Percentiles rank a stretch among this genome's conserved stretches.
These are phyloP conservation scores for Cosmia trapezina DNA, from an alignment of 2,888 invertebrate genomes.

Conservation along the genomic window DNA sequence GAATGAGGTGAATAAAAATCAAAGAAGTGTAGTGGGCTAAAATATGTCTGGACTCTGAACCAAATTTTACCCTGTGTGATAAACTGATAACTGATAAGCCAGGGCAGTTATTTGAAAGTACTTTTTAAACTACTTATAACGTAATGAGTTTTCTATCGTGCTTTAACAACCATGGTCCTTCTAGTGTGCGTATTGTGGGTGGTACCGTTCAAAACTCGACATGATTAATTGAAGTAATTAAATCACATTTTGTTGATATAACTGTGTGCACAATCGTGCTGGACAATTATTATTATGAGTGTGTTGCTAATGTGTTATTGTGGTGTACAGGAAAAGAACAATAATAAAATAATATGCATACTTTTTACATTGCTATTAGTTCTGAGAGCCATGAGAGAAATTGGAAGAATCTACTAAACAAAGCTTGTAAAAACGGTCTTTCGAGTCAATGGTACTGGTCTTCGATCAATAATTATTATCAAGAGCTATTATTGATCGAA, in stretches of 20 bases:
- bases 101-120: background rate
- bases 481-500: too few relatives aligned
- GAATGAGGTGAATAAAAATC: background rate
- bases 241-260: constrained; percentile 51
- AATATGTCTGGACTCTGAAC: background rate
- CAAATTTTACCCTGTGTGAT: background rate
- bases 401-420: background rate
- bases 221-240: constrained; percentile 58
- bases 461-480: too few relatives aligned
- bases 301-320: constrained; percentile 18
- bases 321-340: too few relatives aligned
- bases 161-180: constrained; percentile 1
- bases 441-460: too few relatives aligned
- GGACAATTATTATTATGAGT: constrained; percentile 44
- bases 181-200: background rate
- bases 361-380: constrained; percentile 25
- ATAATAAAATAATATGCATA: constrained; percentile 4
- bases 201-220: constrained; percentile 33
- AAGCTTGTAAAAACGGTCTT: too few relatives aligned
- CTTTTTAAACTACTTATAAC: too few relatives aligned
- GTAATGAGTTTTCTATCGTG: background rate
- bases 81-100: background rate
- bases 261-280: constrained; percentile 37
- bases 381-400: background rate
- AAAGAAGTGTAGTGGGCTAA: background rate